These are phyloP conservation scores for Canis aureus DNA, from an alignment of 2,113 vertebrate genomes.

Conservation along the genomic window DNA sequence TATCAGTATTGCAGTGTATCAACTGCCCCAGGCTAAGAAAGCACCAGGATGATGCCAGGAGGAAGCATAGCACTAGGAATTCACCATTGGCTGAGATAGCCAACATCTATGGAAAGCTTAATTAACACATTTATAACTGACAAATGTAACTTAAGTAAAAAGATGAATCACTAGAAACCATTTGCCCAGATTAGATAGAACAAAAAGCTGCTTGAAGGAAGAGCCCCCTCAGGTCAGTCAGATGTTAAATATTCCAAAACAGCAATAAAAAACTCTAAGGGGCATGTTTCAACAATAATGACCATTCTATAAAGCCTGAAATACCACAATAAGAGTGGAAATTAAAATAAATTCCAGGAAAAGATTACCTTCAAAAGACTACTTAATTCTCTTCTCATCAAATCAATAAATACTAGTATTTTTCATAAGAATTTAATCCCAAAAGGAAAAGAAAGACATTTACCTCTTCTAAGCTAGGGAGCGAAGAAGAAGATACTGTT, in stretches of 20 bases:
- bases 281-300: not conserved
- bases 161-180: not conserved
- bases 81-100: not conserved
- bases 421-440: not conserved
- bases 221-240: not conserved
- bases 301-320: slow-evolving; percentile 38
- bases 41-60: not conserved
- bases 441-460: slow-evolving; percentile 20
- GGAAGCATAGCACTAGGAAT: not conserved
- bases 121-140: not conserved
- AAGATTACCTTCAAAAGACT: slow-evolving; percentile 21
- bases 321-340: not conserved
- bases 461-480: slow-evolving; percentile 99
- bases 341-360: slow-evolving; percentile 34
- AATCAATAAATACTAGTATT: not conserved
- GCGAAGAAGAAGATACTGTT: slow-evolving; percentile 94
- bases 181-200: not conserved
- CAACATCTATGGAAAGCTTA: not conserved
- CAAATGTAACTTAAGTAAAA: not conserved
- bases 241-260: not conserved
- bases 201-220: not conserved
- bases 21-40: not conserved
- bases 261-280: not conserved
- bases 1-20: not conserved
- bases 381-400: not conserved